Base-by-base conservation (phyloP, 2,797 vertebrate genomes). In the Cyclura pinguis region DNA sequence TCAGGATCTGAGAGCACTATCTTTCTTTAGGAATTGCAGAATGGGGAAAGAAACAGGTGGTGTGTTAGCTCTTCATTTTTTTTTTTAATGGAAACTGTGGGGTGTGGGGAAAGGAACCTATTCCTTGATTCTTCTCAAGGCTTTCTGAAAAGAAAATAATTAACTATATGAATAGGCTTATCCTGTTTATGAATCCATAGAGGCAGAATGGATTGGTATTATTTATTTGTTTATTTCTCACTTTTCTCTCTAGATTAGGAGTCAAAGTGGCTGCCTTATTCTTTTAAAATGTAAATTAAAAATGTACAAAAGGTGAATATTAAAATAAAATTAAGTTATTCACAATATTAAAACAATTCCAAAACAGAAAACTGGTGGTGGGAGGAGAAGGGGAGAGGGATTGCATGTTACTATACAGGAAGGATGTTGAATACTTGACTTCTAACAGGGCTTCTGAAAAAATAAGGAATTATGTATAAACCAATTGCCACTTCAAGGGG, bases 91-190 rank as follows among this genome's bases (percentile, higher is more conserved):
- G 29, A 82, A 82, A 82, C 55, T 14, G 76, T 20, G 9, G 9
- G 6, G 18, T 77, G 42, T 24, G 38, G 22, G 35, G 42, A 42
- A 77, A 77, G 55, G 55, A 82, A 55, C 10, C 14, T 18, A 18
- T 38, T 24, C 74, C 14, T 38, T 59, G 18, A 59, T 35, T 3
- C 80, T 59, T 82, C n/a, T 52, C 12, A 1, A 35, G 18, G 80
- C 14, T 32, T 14, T 38, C 35, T 82, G 52, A 16, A 55, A 82
- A 18, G 78, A n/a, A 6, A 80, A 14, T n/a, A 80, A 57, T 82
- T 52, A 82, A n/a, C 29, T 55, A n/a, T 80, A 55, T 18, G 24
- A 89, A 89, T 88, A 91, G 93, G 29, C 18, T 20, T 62, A 20
- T 18, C 18, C 59, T 62, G 3, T 62, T 42, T 42, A 42, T 42